These are phyloP conservation scores for Aphidoletes aphidimyza DNA, from an alignment of 2,888 invertebrate genomes.

Conservation along the genomic window DNA sequence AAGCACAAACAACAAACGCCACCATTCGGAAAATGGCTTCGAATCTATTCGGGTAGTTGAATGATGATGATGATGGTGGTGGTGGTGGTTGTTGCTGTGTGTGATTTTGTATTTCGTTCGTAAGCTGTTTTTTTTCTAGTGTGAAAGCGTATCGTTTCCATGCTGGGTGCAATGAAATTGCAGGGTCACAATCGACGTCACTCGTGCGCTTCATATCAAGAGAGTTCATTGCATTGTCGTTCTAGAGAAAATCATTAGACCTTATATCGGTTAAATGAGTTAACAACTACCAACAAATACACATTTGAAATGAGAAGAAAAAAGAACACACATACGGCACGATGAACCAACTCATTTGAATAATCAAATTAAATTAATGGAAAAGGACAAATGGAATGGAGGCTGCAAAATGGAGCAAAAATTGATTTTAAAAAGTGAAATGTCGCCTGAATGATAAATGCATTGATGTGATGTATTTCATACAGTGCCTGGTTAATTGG, in stretches of 20 bases:
- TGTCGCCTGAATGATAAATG: not conserved
- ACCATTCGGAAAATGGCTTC: no score
- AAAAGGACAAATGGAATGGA: not conserved
- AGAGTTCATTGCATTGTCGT: conserved; percentile 50
- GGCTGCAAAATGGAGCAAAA: not conserved
- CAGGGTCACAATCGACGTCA: conserved; percentile 51
- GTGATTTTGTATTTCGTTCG: no score
- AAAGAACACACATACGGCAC: not conserved
- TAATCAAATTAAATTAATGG: conserved; percentile 26
- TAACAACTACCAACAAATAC: not conserved
- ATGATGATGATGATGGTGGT: no score
- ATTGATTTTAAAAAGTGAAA: conserved; percentile 20
- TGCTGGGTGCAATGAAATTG: conserved; percentile 8
- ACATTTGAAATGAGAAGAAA: not conserved
- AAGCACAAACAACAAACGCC: no score
- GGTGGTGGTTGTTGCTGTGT: no score
- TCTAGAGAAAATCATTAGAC: not conserved
- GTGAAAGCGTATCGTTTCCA: not conserved
- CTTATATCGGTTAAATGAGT: conserved; percentile 41
- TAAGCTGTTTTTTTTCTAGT: not conserved
- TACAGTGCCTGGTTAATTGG: not conserved
- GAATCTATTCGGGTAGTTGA: no score
- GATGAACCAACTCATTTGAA: not conserved
- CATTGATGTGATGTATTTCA: not conserved
- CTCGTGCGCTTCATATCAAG: not conserved